These are phyloP conservation scores for Urocitellus parryii DNA, from an alignment of 2,113 vertebrate species.

Conservation along the genomic window DNA sequence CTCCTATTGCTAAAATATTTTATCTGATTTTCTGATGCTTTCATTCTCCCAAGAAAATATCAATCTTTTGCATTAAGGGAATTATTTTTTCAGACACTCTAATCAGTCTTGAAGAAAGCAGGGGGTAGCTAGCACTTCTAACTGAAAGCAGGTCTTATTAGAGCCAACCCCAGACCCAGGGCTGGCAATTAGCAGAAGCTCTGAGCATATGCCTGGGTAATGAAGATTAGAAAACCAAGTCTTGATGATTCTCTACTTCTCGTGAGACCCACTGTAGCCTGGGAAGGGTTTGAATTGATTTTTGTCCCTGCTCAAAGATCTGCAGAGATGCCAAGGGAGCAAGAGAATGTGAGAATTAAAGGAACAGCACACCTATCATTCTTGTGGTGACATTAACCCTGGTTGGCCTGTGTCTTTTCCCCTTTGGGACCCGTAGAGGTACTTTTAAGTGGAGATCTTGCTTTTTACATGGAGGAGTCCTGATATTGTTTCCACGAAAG, in stretches of 20 bases:
- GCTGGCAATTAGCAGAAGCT: constrained; percentile 2
- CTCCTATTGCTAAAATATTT: not conserved
- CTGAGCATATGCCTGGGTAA: not conserved
- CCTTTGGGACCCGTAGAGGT: not conserved
- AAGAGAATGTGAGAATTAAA: not conserved
- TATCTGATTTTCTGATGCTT: not conserved
- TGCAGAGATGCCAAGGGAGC: not conserved
- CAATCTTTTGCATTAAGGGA: constrained; percentile 11
- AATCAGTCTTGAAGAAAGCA: not conserved
- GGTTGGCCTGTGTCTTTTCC: no score
- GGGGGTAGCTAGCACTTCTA: not conserved
- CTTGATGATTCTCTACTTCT: not conserved
- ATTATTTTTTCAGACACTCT: not conserved
- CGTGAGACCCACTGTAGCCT: not conserved
- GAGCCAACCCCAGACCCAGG: not conserved
- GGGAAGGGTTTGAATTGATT: not conserved
- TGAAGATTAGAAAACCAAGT: not conserved
- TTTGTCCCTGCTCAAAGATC: not conserved
- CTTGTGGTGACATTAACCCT: not conserved
- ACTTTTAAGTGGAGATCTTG: not conserved
- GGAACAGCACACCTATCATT: not conserved
- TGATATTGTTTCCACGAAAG: not conserved
- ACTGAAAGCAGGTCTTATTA: not conserved
- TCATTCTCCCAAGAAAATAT: not conserved
- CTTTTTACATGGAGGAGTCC: not conserved